These are phyloP conservation scores for Euthynnus affinis DNA, from an alignment of 2,797 vertebrate species.

Conservation along the genomic window DNA sequence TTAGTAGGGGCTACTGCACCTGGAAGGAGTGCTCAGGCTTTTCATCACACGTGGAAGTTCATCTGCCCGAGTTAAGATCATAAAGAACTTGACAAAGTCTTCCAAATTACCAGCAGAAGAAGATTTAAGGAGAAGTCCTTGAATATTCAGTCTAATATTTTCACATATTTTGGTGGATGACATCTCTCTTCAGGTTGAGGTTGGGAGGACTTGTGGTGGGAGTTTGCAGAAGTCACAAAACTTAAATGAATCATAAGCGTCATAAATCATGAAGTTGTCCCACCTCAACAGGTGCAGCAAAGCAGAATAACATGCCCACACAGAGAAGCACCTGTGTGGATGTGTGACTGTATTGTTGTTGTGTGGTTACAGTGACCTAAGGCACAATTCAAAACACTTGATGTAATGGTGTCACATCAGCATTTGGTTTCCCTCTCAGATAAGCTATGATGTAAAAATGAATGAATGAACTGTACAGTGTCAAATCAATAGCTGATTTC, in stretches of 20 bases:
- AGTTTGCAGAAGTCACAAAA: constrained; percentile 16
- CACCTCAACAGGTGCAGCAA: constrained; percentile 33
- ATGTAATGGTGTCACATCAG: background rate
- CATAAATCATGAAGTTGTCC: background rate
- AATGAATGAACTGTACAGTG: no score
- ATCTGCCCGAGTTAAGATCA: background rate
- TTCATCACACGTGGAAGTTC: constrained; percentile 36
- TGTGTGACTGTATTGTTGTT: background rate
- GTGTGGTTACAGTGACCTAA: background rate
- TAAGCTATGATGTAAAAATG: background rate
- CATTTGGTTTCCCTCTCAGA: no score
- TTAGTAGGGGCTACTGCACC: constrained; percentile 18
- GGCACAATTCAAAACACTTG: background rate
- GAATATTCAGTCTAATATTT: background rate
- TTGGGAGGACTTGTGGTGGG: background rate
- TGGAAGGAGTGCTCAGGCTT: constrained; percentile 4
- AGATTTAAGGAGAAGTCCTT: no score
- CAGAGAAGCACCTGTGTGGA: constrained; percentile 3
- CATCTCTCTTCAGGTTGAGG: background rate
- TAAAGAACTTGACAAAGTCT: no score
- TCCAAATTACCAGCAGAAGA: no score
- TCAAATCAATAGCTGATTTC: background rate
- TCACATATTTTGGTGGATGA: background rate
- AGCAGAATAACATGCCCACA: background rate
- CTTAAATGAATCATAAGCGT: background rate